Percentiles rank a stretch among this genome's conserved stretches.
Evolutionary conservation across 2,888 invertebrate species (phyloP).

Genomic region (Drosophila formosana): DNA sequence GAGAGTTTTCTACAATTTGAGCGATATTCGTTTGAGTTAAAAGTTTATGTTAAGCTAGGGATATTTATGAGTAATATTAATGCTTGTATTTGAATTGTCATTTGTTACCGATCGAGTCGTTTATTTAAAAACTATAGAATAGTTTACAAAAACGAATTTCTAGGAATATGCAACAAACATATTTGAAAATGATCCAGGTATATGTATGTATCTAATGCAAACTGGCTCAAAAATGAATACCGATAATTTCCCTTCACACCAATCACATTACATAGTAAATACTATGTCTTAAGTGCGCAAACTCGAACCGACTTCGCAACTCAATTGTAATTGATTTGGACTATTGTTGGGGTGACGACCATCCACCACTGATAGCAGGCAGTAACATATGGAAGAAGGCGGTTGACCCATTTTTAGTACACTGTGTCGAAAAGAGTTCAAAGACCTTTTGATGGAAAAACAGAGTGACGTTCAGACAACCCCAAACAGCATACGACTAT

Average conservation of each 20-base stretch:
- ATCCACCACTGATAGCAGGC: constrained; percentile 49
- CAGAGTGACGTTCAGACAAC: constrained; percentile 52
- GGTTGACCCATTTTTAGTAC: constrained; percentile 82
- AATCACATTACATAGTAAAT: constrained; percentile 26
- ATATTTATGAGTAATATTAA: too few species aligned
- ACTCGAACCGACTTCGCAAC: constrained; percentile 78
- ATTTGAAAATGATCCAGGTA: too few species aligned
- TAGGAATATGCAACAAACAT: too few species aligned
- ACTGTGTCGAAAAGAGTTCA: constrained; percentile 79
- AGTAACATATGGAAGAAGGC: constrained; percentile 61
- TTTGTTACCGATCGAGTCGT: too few species aligned
- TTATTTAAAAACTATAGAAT: too few species aligned
- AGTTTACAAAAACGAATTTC: too few species aligned
- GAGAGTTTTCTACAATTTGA: too few species aligned
- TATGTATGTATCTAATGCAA: too few species aligned
- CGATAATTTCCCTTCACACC: constrained; percentile 18
- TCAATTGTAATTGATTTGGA: constrained; percentile 73
- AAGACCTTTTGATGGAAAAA: constrained; percentile 72
- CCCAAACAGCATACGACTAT: constrained; percentile 54
- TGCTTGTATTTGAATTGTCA: too few species aligned
- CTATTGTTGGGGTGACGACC: constrained; percentile 29
- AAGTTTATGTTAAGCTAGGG: too few species aligned
- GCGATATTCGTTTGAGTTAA: too few species aligned
- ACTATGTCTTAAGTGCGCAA: constrained; percentile 75
- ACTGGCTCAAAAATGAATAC: background rate